Evolutionary conservation across 53 echinoderm and acorn worm species (phyloP).

Genomic region (Holothuria leucospilota): DNA sequence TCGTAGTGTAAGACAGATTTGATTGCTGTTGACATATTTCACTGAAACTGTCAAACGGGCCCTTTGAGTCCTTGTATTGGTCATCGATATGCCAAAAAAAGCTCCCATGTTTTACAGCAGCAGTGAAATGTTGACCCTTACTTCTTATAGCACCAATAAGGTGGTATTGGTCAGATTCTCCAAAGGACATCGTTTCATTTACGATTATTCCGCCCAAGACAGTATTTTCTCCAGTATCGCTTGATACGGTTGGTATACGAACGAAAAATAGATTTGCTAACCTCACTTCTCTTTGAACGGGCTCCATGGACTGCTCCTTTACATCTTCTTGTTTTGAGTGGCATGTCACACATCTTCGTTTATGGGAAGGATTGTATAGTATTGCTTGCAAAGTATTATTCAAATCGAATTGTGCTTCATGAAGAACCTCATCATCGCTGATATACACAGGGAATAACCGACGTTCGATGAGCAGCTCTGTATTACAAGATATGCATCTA

Average conservation of each 20-base stretch:
- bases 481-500: neutral
- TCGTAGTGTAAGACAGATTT: neutral
- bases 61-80: neutral
- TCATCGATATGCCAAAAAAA: conserved; percentile 18
- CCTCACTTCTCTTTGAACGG: neutral
- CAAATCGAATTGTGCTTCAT: neutral
- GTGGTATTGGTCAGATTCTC: neutral
- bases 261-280: conserved; percentile 1
- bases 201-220: neutral
- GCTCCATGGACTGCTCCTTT: neutral
- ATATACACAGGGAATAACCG: neutral
- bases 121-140: conserved; percentile 1
- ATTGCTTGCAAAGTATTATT: neutral
- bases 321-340: too few relatives aligned
- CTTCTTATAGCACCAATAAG: neutral
- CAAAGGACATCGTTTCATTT: neutral
- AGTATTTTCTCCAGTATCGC: neutral
- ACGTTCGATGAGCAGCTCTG: too few relatives aligned
- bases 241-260: conserved; percentile 1
- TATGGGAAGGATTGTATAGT: neutral
- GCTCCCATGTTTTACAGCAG: neutral
- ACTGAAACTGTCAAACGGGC: neutral
- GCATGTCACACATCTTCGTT: neutral
- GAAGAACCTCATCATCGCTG: neutral
- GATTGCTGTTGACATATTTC: neutral